Evolutionary conservation across 2,797 vertebrate species (phyloP), one percentile per base, ranked within the genome.

Genomic region (Novumbra hubbsi): DNA sequence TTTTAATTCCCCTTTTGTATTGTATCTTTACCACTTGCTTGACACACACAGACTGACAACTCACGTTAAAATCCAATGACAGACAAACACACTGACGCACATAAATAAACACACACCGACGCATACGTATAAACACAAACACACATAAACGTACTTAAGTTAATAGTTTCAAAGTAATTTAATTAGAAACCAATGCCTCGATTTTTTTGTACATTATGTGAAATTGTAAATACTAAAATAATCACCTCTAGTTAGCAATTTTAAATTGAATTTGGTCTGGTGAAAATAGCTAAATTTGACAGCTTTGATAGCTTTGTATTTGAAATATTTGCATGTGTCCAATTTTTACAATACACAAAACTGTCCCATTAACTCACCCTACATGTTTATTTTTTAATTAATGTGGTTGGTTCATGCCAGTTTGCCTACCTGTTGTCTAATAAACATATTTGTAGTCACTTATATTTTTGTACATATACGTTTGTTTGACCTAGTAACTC

Each of bases 21-120:
- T 27, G 55, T 4, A 21, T 16, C 14, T 57, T 12, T 24, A n/a
- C 24, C 21, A 4, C 3, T 32, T 11, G 2, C 16, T 19, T 21
- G 3, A 45, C 32, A 34, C 30, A 66, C 27, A 71, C 76, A 71
- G 76, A 78, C 73, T 17, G 19, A 11, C 41, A 38, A 38, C 34
- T 38, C 34, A 38, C 34, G 34, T 38, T 5, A 38, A 38, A 38
- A 45, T 45, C 41, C 41, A 12, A 45, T 12, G 41, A 12, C 41
- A 45, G 73, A 62, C n/a, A 32, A 12, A 27, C 57, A 21, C 2
- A 32, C 28, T 4, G 4, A 8, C 14, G n/a, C 28, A 12, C 63
- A 15, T 16, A 32, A 34, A 49, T 7, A n/a, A 66, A 76, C 60
- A 9, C 76, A 60, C 68, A 73, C 72, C 4, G 5, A 73, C 73